Base-by-base conservation (phyloP, 2,113 vertebrate species). In the Lycaon pictus region DNA sequence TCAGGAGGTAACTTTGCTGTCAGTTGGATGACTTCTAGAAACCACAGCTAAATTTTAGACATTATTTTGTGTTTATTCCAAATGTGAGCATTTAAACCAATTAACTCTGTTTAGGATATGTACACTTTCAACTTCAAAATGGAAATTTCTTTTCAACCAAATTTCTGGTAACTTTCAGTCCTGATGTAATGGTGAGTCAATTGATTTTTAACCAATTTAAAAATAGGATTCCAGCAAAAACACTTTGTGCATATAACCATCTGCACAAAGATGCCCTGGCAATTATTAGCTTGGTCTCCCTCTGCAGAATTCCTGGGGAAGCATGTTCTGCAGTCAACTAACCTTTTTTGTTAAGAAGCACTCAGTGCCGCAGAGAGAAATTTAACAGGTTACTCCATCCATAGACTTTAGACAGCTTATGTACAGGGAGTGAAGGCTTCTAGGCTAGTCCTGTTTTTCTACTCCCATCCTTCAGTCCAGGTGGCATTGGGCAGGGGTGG, bases 161-260 rank as follows among this genome's bases (percentile, higher is more conserved):
- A 96, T 93, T 94, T 93, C 80, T 95, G 88, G 56, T 95, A 93
- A 92, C 48, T 97, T 97, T 94, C 32, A 19, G n/a, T 79, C 48
- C 53, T 96, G 77, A 88, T 76, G 77, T 93, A 85, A 79, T 83
- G n/a, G 81, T 91, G 91, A 95, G 92, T 51, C 35, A 96, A 97
- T 63, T 94, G 93, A 97, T 97, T 97, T 96, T 93, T 58, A 91
- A 95, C 88, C 48, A 89, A 74, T 93, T 96, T 95, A 79, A 93
- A 96, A 95, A 85, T 58, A 51, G 43, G 56, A 97, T 95, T 96
- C 67, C 71, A 96, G 89, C 3, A 85, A 98, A 95, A 95, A 94
- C 27, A 83, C 72, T 97, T 89, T 86, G 72, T 88, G 60, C 58
- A 91, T 60, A 74, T 43, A 91, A 93, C 93, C 63, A 96, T 85